phyloP scores from a whole-genome alignment of 2,888 invertebrate genomes.

The Diaperis boleti region DNA sequence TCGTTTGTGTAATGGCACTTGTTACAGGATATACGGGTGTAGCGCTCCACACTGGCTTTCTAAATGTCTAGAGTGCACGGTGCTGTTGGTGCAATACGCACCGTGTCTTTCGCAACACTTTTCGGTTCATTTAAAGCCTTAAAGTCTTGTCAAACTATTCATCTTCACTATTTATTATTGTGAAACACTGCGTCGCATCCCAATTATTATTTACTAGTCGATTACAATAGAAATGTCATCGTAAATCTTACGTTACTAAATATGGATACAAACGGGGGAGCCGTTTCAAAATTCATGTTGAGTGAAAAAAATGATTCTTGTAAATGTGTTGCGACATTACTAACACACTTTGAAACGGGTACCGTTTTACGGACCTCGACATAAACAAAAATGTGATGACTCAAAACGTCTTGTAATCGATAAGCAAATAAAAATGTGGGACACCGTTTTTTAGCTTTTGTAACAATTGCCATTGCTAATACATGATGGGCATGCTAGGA shows the following conservation, averaged over 20 bases:
- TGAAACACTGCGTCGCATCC: no score
- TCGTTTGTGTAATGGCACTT: constrained; percentile 23
- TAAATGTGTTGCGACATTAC: neutral
- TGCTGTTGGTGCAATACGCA: neutral
- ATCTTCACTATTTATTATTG: no score
- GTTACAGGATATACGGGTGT: constrained; percentile 19
- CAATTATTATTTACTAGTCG: no score
- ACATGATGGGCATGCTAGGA: no score
- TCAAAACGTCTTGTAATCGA: neutral
- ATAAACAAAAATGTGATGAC: neutral
- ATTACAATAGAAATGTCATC: neutral
- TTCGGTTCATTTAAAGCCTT: neutral
- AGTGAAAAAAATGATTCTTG: neutral
- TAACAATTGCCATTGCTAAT: neutral
- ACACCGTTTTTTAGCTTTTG: neutral
- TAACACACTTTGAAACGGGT: neutral
- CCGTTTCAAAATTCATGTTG: no score
- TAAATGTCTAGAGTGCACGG: constrained; percentile 9
- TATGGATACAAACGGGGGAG: neutral
- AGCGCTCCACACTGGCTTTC: constrained; percentile 16
- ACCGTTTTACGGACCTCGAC: neutral
- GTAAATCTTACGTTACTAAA: neutral
- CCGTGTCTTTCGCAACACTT: neutral
- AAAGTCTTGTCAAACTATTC: neutral
- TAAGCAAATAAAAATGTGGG: neutral